Conservation (phyloP, 2,113 vertebrate genomes). For the Grallaria varia region DNA sequence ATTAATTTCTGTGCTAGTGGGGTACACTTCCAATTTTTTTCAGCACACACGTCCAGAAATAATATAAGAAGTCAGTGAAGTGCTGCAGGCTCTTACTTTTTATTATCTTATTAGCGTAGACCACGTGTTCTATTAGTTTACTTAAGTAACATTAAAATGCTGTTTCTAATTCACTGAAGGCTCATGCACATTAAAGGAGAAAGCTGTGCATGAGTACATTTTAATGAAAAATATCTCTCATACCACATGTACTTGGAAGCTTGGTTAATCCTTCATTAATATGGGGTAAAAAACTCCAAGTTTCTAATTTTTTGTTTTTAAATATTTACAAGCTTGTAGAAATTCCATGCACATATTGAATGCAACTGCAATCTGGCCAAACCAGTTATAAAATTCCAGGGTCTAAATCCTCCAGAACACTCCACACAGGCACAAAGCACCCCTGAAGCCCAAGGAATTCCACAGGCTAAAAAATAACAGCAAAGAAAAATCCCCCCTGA, state of each 20-base stretch:
- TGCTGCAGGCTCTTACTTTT: background rate
- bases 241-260: background rate
- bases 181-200: background rate
- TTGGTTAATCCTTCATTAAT: background rate
- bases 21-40: background rate
- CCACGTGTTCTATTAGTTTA: background rate
- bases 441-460: background rate
- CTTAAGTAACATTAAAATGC: background rate
- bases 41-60: background rate
- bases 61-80: background rate
- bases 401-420: background rate
- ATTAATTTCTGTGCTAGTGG: background rate
- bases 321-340: background rate
- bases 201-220: background rate
- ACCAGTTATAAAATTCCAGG: background rate
- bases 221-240: background rate
- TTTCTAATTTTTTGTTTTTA: background rate
- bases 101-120: background rate
- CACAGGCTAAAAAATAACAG: background rate
- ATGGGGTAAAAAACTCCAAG: background rate
- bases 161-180: background rate
- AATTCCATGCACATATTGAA: background rate
- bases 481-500: background rate
- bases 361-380: background rate
- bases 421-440: background rate